These are phyloP conservation scores for Chloebia gouldiae DNA, from an alignment of 2,113 vertebrate genomes.

Conservation along the genomic window DNA sequence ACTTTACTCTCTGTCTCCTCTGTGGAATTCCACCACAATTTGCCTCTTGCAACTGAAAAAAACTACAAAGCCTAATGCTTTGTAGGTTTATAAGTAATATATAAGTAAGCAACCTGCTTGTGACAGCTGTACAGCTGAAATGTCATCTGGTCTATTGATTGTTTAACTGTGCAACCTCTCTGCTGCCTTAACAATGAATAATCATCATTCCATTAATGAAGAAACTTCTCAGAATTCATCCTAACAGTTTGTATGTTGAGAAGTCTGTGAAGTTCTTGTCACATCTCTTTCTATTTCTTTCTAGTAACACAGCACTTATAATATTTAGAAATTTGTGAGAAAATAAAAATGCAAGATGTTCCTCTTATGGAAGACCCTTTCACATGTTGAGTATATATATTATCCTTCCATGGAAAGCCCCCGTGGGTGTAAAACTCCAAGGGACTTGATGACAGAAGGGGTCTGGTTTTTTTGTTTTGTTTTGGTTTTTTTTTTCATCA, in stretches of 20 bases:
- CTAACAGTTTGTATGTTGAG: background rate
- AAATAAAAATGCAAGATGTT: background rate
- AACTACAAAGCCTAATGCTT: background rate
- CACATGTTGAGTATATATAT: background rate
- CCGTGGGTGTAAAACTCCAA: background rate
- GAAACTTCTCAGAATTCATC: background rate
- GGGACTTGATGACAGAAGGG: background rate
- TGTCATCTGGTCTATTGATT: background rate
- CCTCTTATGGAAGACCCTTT: background rate
- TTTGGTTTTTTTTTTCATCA: background rate
- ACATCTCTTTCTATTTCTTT: background rate
- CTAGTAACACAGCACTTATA: background rate
- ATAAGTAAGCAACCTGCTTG: background rate
- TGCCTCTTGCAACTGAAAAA: background rate
- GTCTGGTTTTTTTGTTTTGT: background rate
- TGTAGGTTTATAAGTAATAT: no score
- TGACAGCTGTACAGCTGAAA: background rate
- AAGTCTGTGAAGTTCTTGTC: background rate
- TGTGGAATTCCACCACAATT: background rate
- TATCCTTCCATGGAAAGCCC: background rate
- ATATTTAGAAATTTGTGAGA: background rate
- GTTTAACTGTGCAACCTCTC: background rate
- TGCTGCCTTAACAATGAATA: background rate
- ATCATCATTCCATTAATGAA: background rate
- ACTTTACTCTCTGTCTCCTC: background rate